Evolutionary conservation across 2,797 vertebrate genomes (phyloP).

Genomic region (Schizopygopsis pylzovi): DNA sequence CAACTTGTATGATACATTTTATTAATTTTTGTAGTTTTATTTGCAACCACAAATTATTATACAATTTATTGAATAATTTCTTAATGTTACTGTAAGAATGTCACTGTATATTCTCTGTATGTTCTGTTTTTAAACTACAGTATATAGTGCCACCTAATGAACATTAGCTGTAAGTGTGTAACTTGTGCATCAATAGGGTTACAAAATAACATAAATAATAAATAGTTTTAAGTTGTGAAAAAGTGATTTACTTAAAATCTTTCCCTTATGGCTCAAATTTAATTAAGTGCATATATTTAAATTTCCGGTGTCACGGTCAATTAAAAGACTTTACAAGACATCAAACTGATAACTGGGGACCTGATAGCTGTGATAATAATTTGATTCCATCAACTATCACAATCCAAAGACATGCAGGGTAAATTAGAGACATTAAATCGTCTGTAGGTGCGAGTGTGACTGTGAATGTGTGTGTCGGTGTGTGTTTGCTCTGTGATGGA

Average conservation of each 20-base stretch:
- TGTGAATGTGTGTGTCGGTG: too few species aligned
- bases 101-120: too few species aligned
- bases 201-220: neutral
- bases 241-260: neutral
- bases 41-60: neutral
- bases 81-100: neutral
- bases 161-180: neutral
- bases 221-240: neutral
- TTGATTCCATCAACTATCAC: neutral
- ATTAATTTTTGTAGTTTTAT: neutral
- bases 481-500: too few species aligned
- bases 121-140: neutral
- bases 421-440: too few species aligned
- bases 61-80: neutral
- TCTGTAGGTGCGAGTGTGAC: too few species aligned
- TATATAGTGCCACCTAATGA: constrained; percentile 10
- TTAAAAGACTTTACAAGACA: too few species aligned
- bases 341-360: too few species aligned
- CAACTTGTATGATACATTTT: neutral
- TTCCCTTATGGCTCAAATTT: neutral
- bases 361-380: too few species aligned
- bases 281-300: too few species aligned
- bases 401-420: too few species aligned
- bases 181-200: neutral
- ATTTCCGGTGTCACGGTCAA: too few species aligned